phyloP scores from a whole-genome alignment of 1,140 invertebrate genomes.

The Dicyema japonicum region DNA sequence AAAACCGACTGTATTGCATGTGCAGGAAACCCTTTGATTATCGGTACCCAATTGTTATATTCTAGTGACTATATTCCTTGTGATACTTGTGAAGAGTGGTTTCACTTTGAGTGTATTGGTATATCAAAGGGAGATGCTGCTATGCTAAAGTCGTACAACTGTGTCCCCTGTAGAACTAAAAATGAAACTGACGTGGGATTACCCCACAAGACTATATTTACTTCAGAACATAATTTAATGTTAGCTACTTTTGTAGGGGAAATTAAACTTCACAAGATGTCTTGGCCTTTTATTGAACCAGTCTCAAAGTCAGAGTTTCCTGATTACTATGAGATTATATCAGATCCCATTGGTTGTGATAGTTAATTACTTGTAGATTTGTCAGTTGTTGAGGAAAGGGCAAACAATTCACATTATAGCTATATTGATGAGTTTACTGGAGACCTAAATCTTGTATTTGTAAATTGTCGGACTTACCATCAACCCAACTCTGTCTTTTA shows the following conservation, averaged over 20 bases:
- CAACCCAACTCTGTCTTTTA: no score
- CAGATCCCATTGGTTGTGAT: not conserved
- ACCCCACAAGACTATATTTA: no score
- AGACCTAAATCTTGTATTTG: no score
- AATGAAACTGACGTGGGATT: no score
- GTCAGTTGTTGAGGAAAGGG: no score
- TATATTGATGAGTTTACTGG: no score
- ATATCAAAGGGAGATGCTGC: conserved; percentile 68
- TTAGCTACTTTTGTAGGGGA: no score
- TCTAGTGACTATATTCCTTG: conserved; percentile 79
- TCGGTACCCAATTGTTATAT: not conserved
- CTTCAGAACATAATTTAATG: no score
- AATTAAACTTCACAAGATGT: conserved; percentile 1
- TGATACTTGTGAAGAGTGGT: conserved; percentile 90
- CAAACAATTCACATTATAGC: no score
- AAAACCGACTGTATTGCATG: conserved; percentile 48
- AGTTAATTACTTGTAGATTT: no score
- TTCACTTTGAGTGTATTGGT: conserved; percentile 78
- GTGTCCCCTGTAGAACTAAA: conserved; percentile 73
- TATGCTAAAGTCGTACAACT: conserved; percentile 70
- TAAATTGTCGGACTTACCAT: no score
- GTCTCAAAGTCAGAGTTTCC: not conserved
- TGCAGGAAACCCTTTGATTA: conserved; percentile 74
- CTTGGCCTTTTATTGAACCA: not conserved
- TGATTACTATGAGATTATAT: not conserved